phyloP scores from a whole-genome alignment of 1,140 invertebrate genomes.

The Caenorhabditis elegans region WBcel235 BX284606.5:12151001-12151500 shows the following conservation, averaged over 20 bases:
- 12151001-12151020: conserved; percentile 27
- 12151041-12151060: background rate
- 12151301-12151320: too few species aligned
- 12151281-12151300: too few species aligned
- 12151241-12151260: too few species aligned
- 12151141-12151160: too few species aligned
- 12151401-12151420: background rate
- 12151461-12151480: background rate
- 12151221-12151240: too few species aligned
- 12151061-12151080: background rate
- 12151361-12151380: background rate
- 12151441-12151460: conserved; percentile 12
- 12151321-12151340: too few species aligned
- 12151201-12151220: too few species aligned
- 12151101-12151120: background rate
- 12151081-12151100: conserved; percentile 1
- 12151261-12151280: too few species aligned
- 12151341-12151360: too few species aligned
- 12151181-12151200: too few species aligned
- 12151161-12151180: too few species aligned
- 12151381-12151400: background rate
- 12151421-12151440: background rate
- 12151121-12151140: too few species aligned
- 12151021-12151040: background rate
- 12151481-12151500: conserved; percentile 34